phyloP scores from a whole-genome alignment of 2,113 vertebrate genomes.

The Percopsis transmontana region DNA sequence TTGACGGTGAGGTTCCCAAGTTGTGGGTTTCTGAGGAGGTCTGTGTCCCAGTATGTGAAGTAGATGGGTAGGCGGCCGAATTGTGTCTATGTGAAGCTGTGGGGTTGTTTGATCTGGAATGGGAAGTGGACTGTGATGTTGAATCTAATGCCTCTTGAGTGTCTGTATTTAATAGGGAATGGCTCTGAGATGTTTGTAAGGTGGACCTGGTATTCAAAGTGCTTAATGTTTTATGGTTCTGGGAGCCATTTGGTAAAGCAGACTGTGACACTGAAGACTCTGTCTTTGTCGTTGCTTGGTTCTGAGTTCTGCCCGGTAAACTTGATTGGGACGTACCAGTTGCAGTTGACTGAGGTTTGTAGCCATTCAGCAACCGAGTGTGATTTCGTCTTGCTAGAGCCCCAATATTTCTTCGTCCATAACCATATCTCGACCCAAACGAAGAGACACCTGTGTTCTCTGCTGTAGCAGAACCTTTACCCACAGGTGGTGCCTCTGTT shows the following conservation, averaged over 20 bases:
- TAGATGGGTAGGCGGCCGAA: conserved; percentile 15
- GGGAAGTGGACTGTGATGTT: conserved; percentile 8
- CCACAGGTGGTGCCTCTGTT: conserved; percentile 20
- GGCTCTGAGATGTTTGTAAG: conserved; percentile 17
- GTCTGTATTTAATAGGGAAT: conserved; percentile 22
- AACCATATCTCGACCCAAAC: conserved; percentile 50
- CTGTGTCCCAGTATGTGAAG: conserved; percentile 19
- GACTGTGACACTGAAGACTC: conserved; percentile 40
- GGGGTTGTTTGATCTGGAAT: conserved; percentile 35
- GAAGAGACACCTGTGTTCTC: conserved; percentile 48
- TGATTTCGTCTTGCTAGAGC: conserved; percentile 60
- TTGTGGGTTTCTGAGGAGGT: conserved; percentile 1
- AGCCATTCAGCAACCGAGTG: conserved; percentile 54
- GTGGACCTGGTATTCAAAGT: conserved; percentile 21
- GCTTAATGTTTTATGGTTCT: conserved; percentile 17
- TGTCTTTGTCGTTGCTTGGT: conserved; percentile 36
- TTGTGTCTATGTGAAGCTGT: conserved; percentile 10
- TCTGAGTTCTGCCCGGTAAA: conserved; percentile 50
- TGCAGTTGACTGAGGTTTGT: conserved; percentile 54
- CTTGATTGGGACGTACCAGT: conserved; percentile 60
- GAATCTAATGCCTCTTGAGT: conserved; percentile 28
- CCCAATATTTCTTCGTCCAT: conserved; percentile 61
- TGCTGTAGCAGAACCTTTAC: conserved; percentile 39
- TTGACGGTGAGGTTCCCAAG: conserved; percentile 15
- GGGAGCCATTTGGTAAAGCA: conserved; percentile 39